Percentiles rank a stretch among this genome's conserved stretches.
These are phyloP conservation scores for Mycteria americana DNA, from an alignment of 2,797 vertebrate species.

Conservation along the genomic window DNA sequence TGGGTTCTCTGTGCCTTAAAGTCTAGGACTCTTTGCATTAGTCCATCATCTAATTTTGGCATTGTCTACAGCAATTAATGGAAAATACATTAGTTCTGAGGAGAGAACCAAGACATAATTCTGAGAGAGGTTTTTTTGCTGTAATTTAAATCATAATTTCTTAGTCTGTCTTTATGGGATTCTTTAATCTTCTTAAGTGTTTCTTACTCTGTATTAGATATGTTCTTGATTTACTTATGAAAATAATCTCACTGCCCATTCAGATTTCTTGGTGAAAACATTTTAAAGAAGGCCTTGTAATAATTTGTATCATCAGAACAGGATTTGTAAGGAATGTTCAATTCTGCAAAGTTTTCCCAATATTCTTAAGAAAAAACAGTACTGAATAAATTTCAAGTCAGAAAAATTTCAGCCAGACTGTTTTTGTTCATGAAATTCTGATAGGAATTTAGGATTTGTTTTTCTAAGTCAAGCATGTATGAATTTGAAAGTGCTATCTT, in stretches of 20 bases:
- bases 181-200: background rate
- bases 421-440: background rate
- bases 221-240: background rate
- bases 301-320: background rate
- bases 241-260: background rate
- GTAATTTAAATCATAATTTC: background rate
- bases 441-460: background rate
- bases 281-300: background rate
- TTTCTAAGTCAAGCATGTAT: background rate
- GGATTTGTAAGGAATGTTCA: background rate
- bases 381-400: background rate
- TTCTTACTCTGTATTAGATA: background rate
- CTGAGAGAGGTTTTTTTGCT: background rate
- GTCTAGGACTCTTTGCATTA: background rate
- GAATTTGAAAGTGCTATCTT: background rate
- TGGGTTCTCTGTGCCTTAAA: background rate
- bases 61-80: background rate
- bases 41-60: background rate
- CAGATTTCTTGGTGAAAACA: background rate
- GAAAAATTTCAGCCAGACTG: background rate
- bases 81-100: background rate
- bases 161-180: background rate
- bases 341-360: background rate
- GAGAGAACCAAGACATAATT: background rate
- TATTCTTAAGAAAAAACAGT: background rate